Percentiles rank a stretch among this genome's conserved stretches.
Conservation (phyloP, 2,888 invertebrate genomes). For the Sturmia bella region DNA sequence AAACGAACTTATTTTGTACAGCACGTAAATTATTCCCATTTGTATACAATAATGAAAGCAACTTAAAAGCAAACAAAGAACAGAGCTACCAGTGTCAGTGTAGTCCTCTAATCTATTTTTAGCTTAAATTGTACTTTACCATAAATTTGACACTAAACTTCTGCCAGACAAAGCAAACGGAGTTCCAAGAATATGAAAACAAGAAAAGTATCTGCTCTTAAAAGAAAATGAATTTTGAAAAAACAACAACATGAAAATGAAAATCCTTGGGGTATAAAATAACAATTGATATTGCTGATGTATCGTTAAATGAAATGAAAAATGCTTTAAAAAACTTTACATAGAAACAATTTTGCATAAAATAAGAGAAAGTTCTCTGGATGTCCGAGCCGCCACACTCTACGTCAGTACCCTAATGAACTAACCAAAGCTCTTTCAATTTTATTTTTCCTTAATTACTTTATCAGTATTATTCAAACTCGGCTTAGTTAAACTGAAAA, state of each 20-base stretch:
- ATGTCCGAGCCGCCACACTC: no score
- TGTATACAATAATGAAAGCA: conserved; percentile 9
- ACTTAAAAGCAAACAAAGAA: neutral
- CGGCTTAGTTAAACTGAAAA: no score
- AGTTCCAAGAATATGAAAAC: neutral
- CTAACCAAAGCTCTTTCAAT: no score
- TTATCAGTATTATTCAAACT: no score
- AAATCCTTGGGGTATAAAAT: conserved; percentile 53
- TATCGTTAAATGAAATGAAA: no score
- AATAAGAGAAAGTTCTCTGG: no score
- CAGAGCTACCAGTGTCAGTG: neutral
- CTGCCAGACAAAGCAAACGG: conserved; percentile 7
- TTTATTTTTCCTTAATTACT: no score
- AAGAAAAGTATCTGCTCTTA: neutral
- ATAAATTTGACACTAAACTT: conserved; percentile 48
- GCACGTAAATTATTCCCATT: conserved; percentile 51
- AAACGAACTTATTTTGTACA: conserved; percentile 32
- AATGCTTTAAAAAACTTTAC: no score
- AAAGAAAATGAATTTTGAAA: conserved; percentile 10
- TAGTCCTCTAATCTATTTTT: conserved; percentile 49
- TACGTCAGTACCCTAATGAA: no score
- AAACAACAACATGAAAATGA: conserved; percentile 13
- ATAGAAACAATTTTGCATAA: no score
- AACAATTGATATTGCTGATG: conserved; percentile 35
- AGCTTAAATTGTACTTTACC: conserved; percentile 39